Evolutionary conservation across 2,113 vertebrate species (phyloP).

Genomic region (Sitta europaea): DNA sequence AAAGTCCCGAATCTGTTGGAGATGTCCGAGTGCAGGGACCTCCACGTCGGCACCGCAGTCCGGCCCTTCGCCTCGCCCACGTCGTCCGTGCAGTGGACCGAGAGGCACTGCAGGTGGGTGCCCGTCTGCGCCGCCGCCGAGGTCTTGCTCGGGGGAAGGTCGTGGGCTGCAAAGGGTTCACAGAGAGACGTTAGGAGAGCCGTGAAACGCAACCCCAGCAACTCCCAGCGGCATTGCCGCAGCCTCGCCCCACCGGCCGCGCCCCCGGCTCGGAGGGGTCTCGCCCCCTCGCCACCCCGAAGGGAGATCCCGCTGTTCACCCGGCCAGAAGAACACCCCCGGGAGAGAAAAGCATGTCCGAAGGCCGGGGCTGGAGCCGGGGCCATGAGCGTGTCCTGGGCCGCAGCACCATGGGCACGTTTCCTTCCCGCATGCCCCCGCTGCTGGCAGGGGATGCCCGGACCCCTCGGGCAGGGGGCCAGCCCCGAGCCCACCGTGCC

Average conservation of each 20-base stretch:
- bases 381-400: rapidly evolving
- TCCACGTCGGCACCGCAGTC: constrained; percentile 91
- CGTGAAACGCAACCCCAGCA: rapidly evolving
- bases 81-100: constrained; percentile 96
- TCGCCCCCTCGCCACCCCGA: rapidly evolving
- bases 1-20: constrained; percentile 98
- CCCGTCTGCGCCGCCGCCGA: constrained; percentile 78
- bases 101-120: constrained; percentile 95
- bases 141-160: constrained; percentile 87
- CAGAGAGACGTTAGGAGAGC: constrained; percentile 34
- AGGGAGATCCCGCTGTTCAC: background rate
- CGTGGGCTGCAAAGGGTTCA: constrained; percentile 79
- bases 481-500: rapidly evolving
- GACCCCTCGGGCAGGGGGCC: background rate
- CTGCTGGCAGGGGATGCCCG: background rate
- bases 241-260: background rate
- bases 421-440: rapidly evolving
- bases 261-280: rapidly evolving
- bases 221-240: background rate
- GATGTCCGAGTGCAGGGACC: constrained; percentile 97
- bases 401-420: rapidly evolving
- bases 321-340: rapidly evolving
- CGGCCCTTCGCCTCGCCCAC: constrained; percentile 90
- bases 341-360: background rate
- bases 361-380: rapidly evolving